phyloP scores from a whole-genome alignment of 2,888 invertebrate species.

The Agonopterix heracliana region DNA sequence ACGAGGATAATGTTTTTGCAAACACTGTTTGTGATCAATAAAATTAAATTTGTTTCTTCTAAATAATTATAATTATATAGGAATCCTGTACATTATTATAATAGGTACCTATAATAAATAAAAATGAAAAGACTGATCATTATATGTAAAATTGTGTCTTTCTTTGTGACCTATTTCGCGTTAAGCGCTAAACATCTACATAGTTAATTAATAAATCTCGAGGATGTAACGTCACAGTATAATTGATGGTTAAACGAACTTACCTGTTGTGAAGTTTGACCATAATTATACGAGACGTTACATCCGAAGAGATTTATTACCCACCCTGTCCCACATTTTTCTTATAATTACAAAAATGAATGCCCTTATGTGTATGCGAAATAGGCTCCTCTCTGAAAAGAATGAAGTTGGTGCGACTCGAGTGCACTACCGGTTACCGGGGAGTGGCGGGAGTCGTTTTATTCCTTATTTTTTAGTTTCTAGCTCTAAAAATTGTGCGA shows the following conservation, averaged over 20 bases:
- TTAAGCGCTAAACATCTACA: slow-evolving; percentile 5
- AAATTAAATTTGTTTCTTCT: neutral
- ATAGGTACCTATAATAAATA: neutral
- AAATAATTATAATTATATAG: no score
- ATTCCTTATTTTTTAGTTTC: neutral
- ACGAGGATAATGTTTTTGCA: slow-evolving; percentile 1
- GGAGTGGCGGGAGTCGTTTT: neutral
- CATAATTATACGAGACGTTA: slow-evolving; percentile 4
- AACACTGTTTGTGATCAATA: neutral
- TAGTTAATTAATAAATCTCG: slow-evolving; percentile 5
- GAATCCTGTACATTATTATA: neutral
- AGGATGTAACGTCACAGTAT: slow-evolving; percentile 7
- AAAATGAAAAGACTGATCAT: neutral
- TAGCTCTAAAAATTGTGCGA: slow-evolving; percentile 1
- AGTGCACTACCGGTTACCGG: neutral
- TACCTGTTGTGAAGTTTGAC: neutral
- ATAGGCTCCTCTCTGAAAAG: slow-evolving; percentile 3
- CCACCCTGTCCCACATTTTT: neutral
- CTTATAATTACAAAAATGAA: neutral
- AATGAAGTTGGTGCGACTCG: neutral
- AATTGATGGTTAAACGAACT: slow-evolving; percentile 6
- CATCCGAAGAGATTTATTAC: slow-evolving; percentile 4
- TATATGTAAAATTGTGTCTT: neutral
- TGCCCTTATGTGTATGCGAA: neutral
- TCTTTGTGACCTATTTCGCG: neutral